These are phyloP conservation scores for Atrina japonica DNA, from an alignment of 2,888 invertebrate genomes.

Conservation along the genomic window DNA sequence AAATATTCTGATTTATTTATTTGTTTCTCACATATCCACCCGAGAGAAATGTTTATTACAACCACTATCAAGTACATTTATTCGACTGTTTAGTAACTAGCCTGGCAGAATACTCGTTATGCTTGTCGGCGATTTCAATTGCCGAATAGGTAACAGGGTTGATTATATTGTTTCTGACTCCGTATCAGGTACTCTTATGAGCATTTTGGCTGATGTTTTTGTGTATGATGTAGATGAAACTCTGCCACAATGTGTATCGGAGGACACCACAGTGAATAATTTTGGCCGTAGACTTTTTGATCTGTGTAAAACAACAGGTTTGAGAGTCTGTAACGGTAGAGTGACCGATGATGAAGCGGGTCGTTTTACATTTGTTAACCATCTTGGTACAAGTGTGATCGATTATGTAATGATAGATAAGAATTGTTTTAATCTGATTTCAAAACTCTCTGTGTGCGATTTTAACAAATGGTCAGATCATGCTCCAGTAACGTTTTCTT, in stretches of 20 bases:
- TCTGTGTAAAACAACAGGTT: constrained; percentile 9
- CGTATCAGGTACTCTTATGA: background rate
- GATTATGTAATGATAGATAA: constrained; percentile 23
- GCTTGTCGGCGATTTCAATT: background rate
- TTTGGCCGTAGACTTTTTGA: constrained; percentile 11
- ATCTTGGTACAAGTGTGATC: constrained; percentile 19
- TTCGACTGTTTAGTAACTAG: too few relatives aligned
- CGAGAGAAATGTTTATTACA: too few relatives aligned
- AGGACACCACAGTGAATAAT: constrained; percentile 25
- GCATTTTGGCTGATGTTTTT: constrained; percentile 6
- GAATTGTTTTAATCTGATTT: constrained; percentile 8
- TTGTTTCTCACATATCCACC: too few relatives aligned
- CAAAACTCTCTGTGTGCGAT: too few relatives aligned
- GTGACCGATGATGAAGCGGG: background rate
- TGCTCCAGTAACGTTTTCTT: constrained; percentile 9
- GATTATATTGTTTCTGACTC: background rate
- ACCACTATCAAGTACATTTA: too few relatives aligned
- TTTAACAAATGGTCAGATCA: constrained; percentile 8
- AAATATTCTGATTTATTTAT: too few relatives aligned
- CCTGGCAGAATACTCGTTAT: background rate
- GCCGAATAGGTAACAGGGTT: background rate
- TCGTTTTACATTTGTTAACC: constrained; percentile 19
- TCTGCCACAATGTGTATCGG: constrained; percentile 12
- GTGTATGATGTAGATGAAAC: constrained; percentile 22
- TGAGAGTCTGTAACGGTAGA: constrained; percentile 27